These are phyloP conservation scores for Morbakka virulenta DNA, from an alignment of 30 jellyfish, hydroid and myxozoan genomes.

Conservation along the genomic window DNA sequence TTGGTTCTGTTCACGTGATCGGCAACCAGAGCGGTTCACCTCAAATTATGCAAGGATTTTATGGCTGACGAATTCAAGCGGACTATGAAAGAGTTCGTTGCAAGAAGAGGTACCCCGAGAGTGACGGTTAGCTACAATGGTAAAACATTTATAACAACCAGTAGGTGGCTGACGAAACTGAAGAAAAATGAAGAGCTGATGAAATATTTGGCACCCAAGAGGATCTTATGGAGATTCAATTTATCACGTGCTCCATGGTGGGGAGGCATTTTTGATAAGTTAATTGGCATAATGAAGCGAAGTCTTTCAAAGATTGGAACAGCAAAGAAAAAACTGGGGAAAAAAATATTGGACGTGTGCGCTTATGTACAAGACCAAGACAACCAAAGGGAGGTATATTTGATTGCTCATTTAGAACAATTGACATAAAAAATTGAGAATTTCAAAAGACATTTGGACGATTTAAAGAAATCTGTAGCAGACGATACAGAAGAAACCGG, in stretches of 20 bases:
- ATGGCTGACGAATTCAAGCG: constrained; percentile 3
- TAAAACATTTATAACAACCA: constrained; percentile 24
- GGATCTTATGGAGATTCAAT: constrained; percentile 37
- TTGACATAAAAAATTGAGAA: too few species aligned
- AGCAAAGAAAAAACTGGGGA: neutral
- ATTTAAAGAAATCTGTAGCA: neutral
- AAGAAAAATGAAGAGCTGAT: constrained; percentile 28
- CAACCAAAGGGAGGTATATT: neutral
- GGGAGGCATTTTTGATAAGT: constrained; percentile 43
- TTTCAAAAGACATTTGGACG: neutral
- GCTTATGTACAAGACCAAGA: neutral
- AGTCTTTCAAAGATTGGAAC: neutral
- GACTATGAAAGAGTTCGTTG: constrained; percentile 23
- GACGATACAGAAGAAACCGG: neutral
- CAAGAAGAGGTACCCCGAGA: constrained; percentile 46
- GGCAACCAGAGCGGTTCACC: constrained; percentile 36
- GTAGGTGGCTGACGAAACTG: constrained; percentile 32
- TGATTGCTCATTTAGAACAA: too few species aligned
- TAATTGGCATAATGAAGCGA: constrained; percentile 44
- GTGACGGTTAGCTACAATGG: constrained; percentile 31
- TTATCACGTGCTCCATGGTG: constrained; percentile 53
- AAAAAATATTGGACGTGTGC: neutral
- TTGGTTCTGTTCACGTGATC: constrained; percentile 33
- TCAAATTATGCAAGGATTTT: constrained; percentile 11
- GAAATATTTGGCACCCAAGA: constrained; percentile 36